phyloP scores from a whole-genome alignment of 1,140 invertebrate species.

The Spodoptera litura region DNA sequence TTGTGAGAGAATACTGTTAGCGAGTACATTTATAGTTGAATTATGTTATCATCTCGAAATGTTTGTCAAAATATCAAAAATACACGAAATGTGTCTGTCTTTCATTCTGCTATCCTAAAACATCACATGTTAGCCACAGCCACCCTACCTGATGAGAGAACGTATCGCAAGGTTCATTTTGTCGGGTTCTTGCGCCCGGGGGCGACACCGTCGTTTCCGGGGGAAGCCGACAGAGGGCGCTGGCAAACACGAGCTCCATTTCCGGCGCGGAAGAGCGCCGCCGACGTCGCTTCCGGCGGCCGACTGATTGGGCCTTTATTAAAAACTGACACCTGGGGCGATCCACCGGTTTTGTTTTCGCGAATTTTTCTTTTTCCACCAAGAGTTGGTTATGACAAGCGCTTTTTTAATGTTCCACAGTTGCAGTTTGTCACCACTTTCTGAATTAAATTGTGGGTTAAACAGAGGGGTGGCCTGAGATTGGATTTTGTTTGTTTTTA shows the following conservation, averaged over 20 bases:
- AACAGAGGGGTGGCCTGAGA: background rate
- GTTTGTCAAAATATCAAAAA: too few species aligned
- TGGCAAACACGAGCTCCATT: conserved; percentile 72
- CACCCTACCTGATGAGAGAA: conserved; percentile 53
- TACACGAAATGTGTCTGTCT: too few species aligned
- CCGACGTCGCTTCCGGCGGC: conserved; percentile 70
- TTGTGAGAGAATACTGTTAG: too few species aligned
- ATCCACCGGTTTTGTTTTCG: conserved; percentile 59
- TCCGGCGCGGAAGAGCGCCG: conserved; percentile 69
- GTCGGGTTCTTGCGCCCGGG: conserved; percentile 60
- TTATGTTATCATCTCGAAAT: too few species aligned
- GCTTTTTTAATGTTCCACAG: conserved; percentile 43
- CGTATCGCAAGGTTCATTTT: conserved; percentile 65
- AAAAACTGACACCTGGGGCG: conserved; percentile 82
- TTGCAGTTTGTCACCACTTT: conserved; percentile 28
- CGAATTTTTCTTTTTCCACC: conserved; percentile 40
- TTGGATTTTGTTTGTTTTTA: conserved; percentile 12
- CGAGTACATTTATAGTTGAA: too few species aligned
- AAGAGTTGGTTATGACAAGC: conserved; percentile 45
- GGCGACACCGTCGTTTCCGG: conserved; percentile 68
- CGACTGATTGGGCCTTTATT: conserved; percentile 83
- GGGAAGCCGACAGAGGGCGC: conserved; percentile 66
- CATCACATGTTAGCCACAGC: background rate
- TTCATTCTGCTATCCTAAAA: background rate
- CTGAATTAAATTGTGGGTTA: conserved; percentile 24